These are phyloP conservation scores for Saiga tatarica DNA, from an alignment of 2,113 vertebrate species.

Conservation along the genomic window DNA sequence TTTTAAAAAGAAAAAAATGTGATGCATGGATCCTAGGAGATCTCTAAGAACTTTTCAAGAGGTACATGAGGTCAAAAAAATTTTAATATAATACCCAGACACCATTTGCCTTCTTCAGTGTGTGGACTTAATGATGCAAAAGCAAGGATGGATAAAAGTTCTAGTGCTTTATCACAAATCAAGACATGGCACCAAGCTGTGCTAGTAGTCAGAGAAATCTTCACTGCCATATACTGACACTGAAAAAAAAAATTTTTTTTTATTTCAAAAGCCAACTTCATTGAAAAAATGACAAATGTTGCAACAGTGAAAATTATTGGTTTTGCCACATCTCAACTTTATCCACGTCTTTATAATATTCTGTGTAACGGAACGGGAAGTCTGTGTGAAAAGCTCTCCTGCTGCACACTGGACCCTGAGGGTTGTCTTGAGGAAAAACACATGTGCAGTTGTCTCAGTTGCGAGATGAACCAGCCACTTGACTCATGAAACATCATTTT, in stretches of 20 bases:
- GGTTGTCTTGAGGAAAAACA: background rate
- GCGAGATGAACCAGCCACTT: background rate
- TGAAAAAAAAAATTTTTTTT: background rate
- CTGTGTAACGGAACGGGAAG: background rate
- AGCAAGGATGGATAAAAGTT: background rate
- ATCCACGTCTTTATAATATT: background rate
- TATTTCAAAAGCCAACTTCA: background rate
- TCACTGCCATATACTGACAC: background rate
- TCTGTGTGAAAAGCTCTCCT: background rate
- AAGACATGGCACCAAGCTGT: background rate
- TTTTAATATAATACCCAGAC: background rate
- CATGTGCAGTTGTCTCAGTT: background rate
- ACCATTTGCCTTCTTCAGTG: background rate
- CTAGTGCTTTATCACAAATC: background rate
- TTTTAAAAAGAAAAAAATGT: background rate
- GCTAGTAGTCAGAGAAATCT: background rate
- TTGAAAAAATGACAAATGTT: background rate
- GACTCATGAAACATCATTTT: background rate
- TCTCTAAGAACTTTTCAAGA: background rate
- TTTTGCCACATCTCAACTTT: background rate
- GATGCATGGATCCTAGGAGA: background rate
- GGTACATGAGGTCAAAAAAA: background rate
- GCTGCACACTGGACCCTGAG: background rate
- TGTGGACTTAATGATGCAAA: background rate
- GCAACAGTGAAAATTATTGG: background rate